Conservation (phyloP, 2,797 vertebrate species). For the Fistularia tabacaria region DNA sequence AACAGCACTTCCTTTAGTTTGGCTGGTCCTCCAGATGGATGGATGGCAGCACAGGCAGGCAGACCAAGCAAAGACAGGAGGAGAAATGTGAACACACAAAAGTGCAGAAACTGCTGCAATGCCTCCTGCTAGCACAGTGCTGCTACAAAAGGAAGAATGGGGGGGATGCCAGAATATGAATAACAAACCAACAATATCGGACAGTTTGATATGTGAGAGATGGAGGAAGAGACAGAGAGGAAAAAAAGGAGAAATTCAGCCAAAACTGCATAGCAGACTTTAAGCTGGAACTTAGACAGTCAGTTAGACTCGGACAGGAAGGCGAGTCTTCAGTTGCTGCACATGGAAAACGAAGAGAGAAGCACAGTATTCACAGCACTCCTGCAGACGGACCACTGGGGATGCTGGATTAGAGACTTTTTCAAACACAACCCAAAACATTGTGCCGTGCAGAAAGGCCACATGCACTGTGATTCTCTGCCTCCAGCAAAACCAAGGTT, state of each 20-base stretch:
- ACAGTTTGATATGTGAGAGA: constrained; percentile 30
- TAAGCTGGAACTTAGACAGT: constrained; percentile 50
- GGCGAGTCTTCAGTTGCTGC: constrained; percentile 37
- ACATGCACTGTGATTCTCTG: constrained; percentile 75
- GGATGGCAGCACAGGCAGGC: constrained; percentile 38
- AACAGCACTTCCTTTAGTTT: constrained; percentile 46
- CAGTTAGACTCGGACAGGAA: constrained; percentile 42
- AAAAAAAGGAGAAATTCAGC: constrained; percentile 22
- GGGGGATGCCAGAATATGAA: constrained; percentile 41
- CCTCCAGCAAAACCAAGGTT: constrained; percentile 69
- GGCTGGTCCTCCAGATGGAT: constrained; percentile 46
- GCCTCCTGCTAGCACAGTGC: constrained; percentile 51
- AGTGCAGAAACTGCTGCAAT: constrained; percentile 38
- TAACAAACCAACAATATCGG: constrained; percentile 44
- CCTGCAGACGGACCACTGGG: constrained; percentile 57
- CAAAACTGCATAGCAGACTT: constrained; percentile 55
- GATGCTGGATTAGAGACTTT: constrained; percentile 65
- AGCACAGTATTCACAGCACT: constrained; percentile 48
- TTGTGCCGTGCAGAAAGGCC: constrained; percentile 74
- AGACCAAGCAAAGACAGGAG: constrained; percentile 24
- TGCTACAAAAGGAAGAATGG: constrained; percentile 32
- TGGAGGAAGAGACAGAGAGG: not conserved
- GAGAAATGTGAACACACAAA: constrained; percentile 29
- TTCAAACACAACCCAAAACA: constrained; percentile 54
- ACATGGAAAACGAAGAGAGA: constrained; percentile 28